Evolutionary conservation across 1,140 invertebrate genomes (phyloP).

Genomic region (honey bee (Apis mellifera)): Amel_HAv3.1 CM009931.2:14986501-14987000

Average conservation of each 20-base stretch:
- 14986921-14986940: constrained; percentile 68
- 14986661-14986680: constrained; percentile 18
- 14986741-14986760: constrained; percentile 68
- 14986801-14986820: background rate
- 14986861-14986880: constrained; percentile 69
- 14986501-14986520: constrained; percentile 41
- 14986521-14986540: constrained; percentile 70
- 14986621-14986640: too few relatives aligned
- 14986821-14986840: background rate
- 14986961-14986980: constrained; percentile 32
- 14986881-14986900: constrained; percentile 53
- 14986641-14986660: constrained; percentile 23
- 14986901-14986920: background rate
- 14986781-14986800: constrained; percentile 58
- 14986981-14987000: constrained; percentile 38
- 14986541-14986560: constrained; percentile 58
- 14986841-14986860: constrained; percentile 5
- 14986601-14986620: constrained; percentile 61
- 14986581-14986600: constrained; percentile 64
- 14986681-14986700: constrained; percentile 40
- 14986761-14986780: constrained; percentile 54
- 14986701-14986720: constrained; percentile 18
- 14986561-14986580: background rate
- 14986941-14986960: constrained; percentile 54
- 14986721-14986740: constrained; percentile 43